These are phyloP conservation scores for Ploceus nigricollis DNA, from an alignment of 2,113 vertebrate genomes.

Conservation along the genomic window DNA sequence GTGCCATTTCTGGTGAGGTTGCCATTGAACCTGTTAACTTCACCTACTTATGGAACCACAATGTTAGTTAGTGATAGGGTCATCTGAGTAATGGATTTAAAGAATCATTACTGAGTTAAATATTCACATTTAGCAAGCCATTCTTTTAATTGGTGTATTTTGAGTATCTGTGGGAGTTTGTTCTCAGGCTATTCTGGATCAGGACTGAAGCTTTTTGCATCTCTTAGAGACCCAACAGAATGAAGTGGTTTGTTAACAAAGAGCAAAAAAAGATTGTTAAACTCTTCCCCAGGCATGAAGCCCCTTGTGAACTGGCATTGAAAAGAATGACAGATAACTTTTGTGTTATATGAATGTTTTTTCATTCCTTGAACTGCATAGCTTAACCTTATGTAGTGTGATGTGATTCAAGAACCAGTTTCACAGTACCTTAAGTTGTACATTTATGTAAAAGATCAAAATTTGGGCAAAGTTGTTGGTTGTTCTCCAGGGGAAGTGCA, in stretches of 20 bases:
- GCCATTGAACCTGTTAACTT: not conserved
- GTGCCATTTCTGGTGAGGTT: not conserved
- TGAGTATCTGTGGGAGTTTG: not conserved
- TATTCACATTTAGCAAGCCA: not conserved
- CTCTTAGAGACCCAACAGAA: not conserved
- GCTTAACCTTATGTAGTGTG: not conserved
- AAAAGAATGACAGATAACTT: not conserved
- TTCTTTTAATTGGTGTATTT: not conserved
- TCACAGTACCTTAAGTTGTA: not conserved
- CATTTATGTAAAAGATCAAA: not conserved
- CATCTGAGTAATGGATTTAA: not conserved
- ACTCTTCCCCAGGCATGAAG: not conserved
- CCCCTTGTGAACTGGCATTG: not conserved
- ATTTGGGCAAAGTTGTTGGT: not conserved
- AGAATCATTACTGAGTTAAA: not conserved
- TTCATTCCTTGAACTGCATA: not conserved
- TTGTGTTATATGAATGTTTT: not conserved
- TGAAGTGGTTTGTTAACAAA: not conserved
- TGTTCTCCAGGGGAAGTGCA: not conserved
- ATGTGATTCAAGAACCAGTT: not conserved
- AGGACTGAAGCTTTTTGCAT: not conserved
- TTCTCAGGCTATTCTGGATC: not conserved
- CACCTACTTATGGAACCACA: not conserved
- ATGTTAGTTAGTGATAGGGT: not conserved
- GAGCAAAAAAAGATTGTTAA: not conserved